Conservation (phyloP, 2,888 invertebrate species). For the Drosophila robusta region DNA sequence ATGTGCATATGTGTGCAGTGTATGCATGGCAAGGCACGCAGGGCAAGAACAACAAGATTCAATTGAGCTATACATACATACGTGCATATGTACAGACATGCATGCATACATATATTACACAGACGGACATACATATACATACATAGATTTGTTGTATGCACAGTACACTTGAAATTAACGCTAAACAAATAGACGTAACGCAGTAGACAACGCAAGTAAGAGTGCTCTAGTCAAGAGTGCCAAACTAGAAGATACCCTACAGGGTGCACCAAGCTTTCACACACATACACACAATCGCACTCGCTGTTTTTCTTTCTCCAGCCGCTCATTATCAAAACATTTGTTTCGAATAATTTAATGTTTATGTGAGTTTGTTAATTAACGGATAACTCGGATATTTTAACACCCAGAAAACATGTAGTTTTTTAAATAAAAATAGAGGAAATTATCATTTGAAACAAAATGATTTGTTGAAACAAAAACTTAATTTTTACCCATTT, state of each 20-base stretch:
- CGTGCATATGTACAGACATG: constrained; percentile 19
- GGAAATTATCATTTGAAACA: too few species aligned
- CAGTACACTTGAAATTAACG: background rate
- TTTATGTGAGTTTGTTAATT: too few species aligned
- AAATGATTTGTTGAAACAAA: too few species aligned
- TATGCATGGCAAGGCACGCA: background rate
- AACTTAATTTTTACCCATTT: too few species aligned
- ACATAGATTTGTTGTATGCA: background rate
- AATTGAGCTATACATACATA: constrained; percentile 8
- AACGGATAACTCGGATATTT: too few species aligned
- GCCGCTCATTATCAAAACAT: too few species aligned
- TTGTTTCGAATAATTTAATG: too few species aligned
- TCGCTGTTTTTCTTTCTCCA: too few species aligned
- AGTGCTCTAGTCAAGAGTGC: background rate
- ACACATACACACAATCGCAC: background rate
- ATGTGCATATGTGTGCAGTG: background rate
- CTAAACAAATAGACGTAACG: background rate
- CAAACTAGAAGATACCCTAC: background rate
- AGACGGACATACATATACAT: background rate
- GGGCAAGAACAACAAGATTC: background rate
- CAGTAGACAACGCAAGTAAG: background rate
- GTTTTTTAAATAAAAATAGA: too few species aligned
- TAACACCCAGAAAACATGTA: too few species aligned
- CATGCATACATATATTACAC: background rate
- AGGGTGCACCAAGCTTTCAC: background rate